These are phyloP conservation scores for Eulemur coronatus DNA, from an alignment of 2,797 vertebrate genomes.

Conservation along the genomic window DNA sequence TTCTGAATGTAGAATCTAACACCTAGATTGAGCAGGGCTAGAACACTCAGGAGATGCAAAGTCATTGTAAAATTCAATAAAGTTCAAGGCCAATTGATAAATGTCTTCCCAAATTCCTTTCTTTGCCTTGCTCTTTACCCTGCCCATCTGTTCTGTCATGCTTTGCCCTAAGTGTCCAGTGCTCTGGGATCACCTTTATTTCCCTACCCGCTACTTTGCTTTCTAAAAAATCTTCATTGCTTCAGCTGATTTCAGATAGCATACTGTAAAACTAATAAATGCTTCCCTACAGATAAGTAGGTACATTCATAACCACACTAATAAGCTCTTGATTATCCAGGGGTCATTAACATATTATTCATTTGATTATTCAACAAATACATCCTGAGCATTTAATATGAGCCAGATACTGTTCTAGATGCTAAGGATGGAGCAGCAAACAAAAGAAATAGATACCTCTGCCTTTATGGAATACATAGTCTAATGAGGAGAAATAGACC, in stretches of 20 bases:
- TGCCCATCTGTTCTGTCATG: neutral
- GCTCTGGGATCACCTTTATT: neutral
- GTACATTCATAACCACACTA: neutral
- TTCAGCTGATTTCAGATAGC: neutral
- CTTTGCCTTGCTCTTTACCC: neutral
- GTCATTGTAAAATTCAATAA: neutral
- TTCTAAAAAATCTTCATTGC: neutral
- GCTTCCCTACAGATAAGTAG: neutral
- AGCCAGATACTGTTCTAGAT: too few species aligned
- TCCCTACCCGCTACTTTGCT: neutral
- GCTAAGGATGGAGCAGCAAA: neutral
- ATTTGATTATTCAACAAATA: neutral
- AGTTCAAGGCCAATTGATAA: neutral
- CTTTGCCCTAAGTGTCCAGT: neutral
- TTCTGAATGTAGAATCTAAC: neutral
- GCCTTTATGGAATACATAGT: neutral
- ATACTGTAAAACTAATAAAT: neutral
- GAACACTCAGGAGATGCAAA: neutral
- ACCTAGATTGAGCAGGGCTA: neutral
- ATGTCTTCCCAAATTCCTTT: neutral
- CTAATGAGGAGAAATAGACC: neutral
- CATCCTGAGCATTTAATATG: neutral
- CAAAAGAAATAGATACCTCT: neutral
- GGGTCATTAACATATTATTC: neutral
- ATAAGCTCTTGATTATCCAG: neutral